Base-by-base conservation (phyloP, 1,140 invertebrate genomes). In the Panulirus ornatus region DNA sequence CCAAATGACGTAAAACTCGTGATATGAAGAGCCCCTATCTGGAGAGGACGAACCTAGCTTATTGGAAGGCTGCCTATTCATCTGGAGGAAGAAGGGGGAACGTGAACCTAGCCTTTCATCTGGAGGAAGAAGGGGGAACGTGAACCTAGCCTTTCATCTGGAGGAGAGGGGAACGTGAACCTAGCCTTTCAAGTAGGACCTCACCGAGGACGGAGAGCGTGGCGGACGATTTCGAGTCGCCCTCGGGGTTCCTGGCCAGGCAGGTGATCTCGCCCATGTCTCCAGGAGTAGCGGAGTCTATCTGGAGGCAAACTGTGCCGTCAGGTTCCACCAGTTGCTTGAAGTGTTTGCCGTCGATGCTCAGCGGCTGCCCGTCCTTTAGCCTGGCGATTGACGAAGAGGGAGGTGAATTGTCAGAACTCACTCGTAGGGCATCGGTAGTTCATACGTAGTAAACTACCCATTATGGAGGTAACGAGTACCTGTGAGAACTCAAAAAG, bases 21-120 rank as follows among this genome's bases (percentile, higher is more conserved):
- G n/a, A n/a, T n/a, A n/a, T n/a, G n/a, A n/a, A n/a, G n/a, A n/a
- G n/a, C n/a, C n/a, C n/a, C n/a, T n/a, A n/a, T n/a, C n/a, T n/a
- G n/a, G n/a, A n/a, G n/a, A n/a, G n/a, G n/a, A n/a, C n/a, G n/a
- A n/a, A n/a, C n/a, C n/a, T n/a, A n/a, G n/a, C n/a, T n/a, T n/a
- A n/a, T n/a, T n/a, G n/a, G n/a, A n/a, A n/a, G n/a, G n/a, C n/a
- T n/a, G n/a, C n/a, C n/a, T n/a, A n/a, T n/a, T n/a, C n/a, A n/a
- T n/a, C 96, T 92, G 71, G 95, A 95, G 44, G 97, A 96, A 63
- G 95, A 96, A 3, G 96, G 95, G 1, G 98, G n/a, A n/a, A n/a
- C n/a, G n/a, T n/a, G n/a, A n/a, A n/a, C n/a, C n/a, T n/a, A n/a
- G n/a, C n/a, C n/a, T n/a, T n/a, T n/a, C n/a, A n/a, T n/a, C 96